Percentiles rank a stretch among this genome's conserved stretches.
Evolutionary conservation across 2,113 vertebrate genomes (phyloP).

Genomic region (Ageneiosus marmoratus): DNA sequence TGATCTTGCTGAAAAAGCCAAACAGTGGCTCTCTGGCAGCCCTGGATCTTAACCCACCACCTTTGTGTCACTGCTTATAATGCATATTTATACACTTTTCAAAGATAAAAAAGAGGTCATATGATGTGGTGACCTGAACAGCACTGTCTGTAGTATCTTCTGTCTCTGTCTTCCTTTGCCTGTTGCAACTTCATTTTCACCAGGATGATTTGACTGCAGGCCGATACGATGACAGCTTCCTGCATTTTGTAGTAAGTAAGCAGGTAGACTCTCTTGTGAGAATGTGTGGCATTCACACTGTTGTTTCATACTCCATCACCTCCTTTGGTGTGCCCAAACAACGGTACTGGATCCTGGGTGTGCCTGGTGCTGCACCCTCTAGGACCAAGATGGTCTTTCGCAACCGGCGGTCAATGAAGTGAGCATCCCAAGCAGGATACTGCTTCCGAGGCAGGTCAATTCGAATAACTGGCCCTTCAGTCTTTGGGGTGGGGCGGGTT

Average conservation of each 20-base stretch:
- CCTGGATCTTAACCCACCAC: not conserved
- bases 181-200: slow-evolving; percentile 12
- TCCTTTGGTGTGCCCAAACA: slow-evolving; percentile 85
- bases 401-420: slow-evolving; percentile 94
- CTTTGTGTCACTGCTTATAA: not conserved
- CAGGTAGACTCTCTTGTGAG: slow-evolving; percentile 40
- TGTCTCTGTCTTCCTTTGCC: not conserved
- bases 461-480: slow-evolving; percentile 92
- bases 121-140: slow-evolving; percentile 22
- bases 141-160: slow-evolving; percentile 2
- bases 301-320: slow-evolving; percentile 95
- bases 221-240: not conserved
- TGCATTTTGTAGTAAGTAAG: slow-evolving; percentile 13
- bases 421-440: slow-evolving; percentile 96
- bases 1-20: not conserved
- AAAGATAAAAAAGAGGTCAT: slow-evolving; percentile 21
- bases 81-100: slow-evolving; percentile 7
- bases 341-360: slow-evolving; percentile 91
- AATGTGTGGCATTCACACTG: slow-evolving; percentile 76
- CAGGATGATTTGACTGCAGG: not conserved
- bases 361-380: slow-evolving; percentile 85
- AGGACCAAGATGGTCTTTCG: slow-evolving; percentile 94
- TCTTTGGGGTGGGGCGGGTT: slow-evolving; percentile 76
- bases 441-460: slow-evolving; percentile 97
- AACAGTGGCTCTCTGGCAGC: not conserved